Percentiles rank a stretch among this genome's conserved stretches.
These are phyloP conservation scores for Oeneis ivallda DNA, from an alignment of 2,888 invertebrate genomes.

Conservation along the genomic window DNA sequence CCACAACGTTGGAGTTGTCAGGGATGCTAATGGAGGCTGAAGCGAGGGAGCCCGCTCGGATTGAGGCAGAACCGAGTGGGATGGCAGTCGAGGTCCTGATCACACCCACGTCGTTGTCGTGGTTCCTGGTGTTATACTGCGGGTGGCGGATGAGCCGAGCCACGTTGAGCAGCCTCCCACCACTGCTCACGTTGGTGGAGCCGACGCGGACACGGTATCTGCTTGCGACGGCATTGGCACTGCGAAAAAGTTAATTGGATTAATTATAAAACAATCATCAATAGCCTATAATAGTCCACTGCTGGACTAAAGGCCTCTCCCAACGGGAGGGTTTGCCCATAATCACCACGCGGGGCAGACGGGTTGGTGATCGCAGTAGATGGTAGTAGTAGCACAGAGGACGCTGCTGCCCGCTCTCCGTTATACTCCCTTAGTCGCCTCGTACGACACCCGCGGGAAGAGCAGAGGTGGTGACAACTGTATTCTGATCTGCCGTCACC, in stretches of 20 bases:
- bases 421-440: too few species aligned
- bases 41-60: not conserved
- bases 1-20: not conserved
- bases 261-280: too few species aligned
- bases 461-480: too few species aligned
- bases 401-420: too few species aligned
- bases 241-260: not conserved
- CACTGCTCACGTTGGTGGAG: not conserved
- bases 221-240: not conserved
- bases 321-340: too few species aligned
- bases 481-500: too few species aligned
- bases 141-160: constrained; percentile 5
- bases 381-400: too few species aligned
- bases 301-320: too few species aligned
- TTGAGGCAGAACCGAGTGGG: not conserved
- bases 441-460: too few species aligned
- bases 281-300: too few species aligned
- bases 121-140: not conserved
- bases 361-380: too few species aligned
- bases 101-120: constrained; percentile 3
- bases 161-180: not conserved
- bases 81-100: not conserved
- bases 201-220: not conserved
- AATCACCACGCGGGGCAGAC: too few species aligned
- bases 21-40: not conserved